Base-by-base conservation (phyloP, 2,797 vertebrate genomes). In the Vespertilio murinus region DNA sequence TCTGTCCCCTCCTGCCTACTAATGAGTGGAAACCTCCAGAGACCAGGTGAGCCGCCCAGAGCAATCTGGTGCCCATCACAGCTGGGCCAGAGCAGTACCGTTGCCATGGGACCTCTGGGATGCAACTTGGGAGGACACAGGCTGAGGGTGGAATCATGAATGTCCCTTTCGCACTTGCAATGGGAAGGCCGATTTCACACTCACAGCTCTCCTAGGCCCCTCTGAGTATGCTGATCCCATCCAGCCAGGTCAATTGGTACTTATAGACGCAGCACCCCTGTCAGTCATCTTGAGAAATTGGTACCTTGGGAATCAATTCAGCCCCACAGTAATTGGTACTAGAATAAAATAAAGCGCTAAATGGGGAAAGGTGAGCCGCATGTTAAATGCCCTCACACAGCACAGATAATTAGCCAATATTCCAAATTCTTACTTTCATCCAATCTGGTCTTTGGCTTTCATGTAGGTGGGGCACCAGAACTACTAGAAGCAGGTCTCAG, bases 211-310 rank as follows among this genome's bases (percentile, higher is more conserved):
- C 83, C 0, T 1, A 52, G 42, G 52, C n/a, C n/a, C 75, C 74
- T 59, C 25, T 0, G 8, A 1, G 7, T 16, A 2, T 23, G 22
- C 38, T 61, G 28, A 40, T 45, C 12, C 1, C 22, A 16, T n/a
- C 70, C 40, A 18, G 86, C 94, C 23, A 6, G 87, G 91, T 91
- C 93, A 91, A 49, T 61, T 52, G 90, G 88, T 18, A 11, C 95
- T 93, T 75, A 79, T 0, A 74, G 74, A 88, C 77, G 59, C 42
- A 18, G 74, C 49, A 25, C 81, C 67, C 20, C 28, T 35, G 70
- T 83, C 94, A 74, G 79, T 94, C 91, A 92, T 30, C 67, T 9
- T 82, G 91, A 96, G 91, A 94, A 95, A 94, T 23, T 40, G 75
- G 81, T 71, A 30, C 67, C 95, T 67, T 67, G 85, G 93, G 93